phyloP scores from a whole-genome alignment of 2,888 invertebrate genomes.

The Perizoma affinitatum region DNA sequence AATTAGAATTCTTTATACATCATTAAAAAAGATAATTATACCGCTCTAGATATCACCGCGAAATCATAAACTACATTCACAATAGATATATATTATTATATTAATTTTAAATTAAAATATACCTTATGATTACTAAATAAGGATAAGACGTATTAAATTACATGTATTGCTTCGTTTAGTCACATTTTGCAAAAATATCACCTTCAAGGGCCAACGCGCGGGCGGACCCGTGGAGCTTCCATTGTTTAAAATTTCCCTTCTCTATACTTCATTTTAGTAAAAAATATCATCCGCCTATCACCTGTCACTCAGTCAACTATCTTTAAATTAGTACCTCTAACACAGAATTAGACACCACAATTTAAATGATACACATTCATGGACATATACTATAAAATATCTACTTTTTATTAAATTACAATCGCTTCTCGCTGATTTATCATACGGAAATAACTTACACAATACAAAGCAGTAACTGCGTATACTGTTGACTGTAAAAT shows the following conservation, averaged over 20 bases:
- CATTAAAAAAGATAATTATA: conserved; percentile 82
- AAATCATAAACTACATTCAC: conserved; percentile 82
- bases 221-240: conserved; percentile 24
- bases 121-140: conserved; percentile 78
- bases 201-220: conserved; percentile 58
- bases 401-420: conserved; percentile 71
- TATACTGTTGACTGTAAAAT: not conserved
- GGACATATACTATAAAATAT: conserved; percentile 77
- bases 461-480: conserved; percentile 43
- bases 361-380: conserved; percentile 82
- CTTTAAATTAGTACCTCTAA: conserved; percentile 76
- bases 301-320: conserved; percentile 78
- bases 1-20: conserved; percentile 83
- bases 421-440: conserved; percentile 72
- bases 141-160: conserved; percentile 87
- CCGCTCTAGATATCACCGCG: conserved; percentile 82
- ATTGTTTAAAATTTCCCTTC: conserved; percentile 39
- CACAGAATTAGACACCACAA: conserved; percentile 83
- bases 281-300: conserved; percentile 77
- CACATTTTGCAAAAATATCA: conserved; percentile 89
- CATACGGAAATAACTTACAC: conserved; percentile 45
- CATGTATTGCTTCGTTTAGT: conserved; percentile 91
- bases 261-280: conserved; percentile 67
- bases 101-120: conserved; percentile 69
- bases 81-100: conserved; percentile 77